Base-by-base conservation (phyloP, 1,140 invertebrate genomes). In the Eciton burchellii region DNA sequence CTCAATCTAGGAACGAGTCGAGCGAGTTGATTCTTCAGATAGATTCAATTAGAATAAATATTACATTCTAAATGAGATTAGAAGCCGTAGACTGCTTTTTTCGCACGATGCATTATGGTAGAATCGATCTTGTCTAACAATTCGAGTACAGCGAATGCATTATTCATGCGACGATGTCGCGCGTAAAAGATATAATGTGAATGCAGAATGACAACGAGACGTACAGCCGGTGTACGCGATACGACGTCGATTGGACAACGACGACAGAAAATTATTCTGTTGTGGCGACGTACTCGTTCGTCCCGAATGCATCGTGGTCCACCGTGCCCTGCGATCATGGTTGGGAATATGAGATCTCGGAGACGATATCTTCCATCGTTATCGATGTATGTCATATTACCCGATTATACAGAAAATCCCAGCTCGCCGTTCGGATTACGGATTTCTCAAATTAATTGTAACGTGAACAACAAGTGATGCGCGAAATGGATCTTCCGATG, bases 371-470 rank as follows among this genome's bases (percentile, higher is more conserved):
- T 11, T 97, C 97, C 0, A 96, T 98, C 84, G 97, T 98, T 16
- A 97, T 97, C 62, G 97, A 98, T 94, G 97, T 97, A 95, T 94
- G n/a, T 45, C n/a, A n/a, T n/a, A n/a, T n/a, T n/a, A n/a, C n/a
- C 1, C 11, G 9, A 16, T 74, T 21, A 0, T 43, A 54, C 79
- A 19, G n/a, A 11, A 54, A 41, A 74, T 3, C 35, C 24, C 16
- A 59, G 41, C 8, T 71, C 16, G 11, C 35, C 19, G 14, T 62
- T 11, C 19, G 16, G 45, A 19, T 56, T 21, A 3, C 19, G 3
- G 5, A 45, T 3, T 65, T 24, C n/a, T 26, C n/a, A 11, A 73
- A 8, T 1, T n/a, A 41, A 65, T 65, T 21, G n/a, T 26, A 41
- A 41, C 49, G 14, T 19, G 3, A 72, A n/a, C n/a, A 26, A 45